Base-by-base conservation (phyloP, 2,113 vertebrate genomes). In the Eretmochelys imbricata region DNA sequence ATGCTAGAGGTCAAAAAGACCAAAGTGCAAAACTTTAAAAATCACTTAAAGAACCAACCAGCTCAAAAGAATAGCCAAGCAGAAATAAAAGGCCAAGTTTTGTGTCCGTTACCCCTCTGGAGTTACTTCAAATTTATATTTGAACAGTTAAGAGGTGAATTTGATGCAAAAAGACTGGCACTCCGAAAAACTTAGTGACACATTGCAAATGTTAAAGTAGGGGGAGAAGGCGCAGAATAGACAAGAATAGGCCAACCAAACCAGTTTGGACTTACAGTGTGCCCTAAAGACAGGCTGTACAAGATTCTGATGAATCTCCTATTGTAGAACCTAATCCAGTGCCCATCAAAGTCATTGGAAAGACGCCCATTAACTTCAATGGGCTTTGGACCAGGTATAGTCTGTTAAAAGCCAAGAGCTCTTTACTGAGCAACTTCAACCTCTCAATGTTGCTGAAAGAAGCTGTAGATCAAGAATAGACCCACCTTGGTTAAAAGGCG, bases 181-280 rank as follows among this genome's bases (percentile, higher is more conserved):
- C 65, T 69, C 8, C n/a, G 65, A 38, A n/a, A 69, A 38, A n/a
- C 17, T 5, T 19, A 5, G 8, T 69, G 17, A 69, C 4, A 4
- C 35, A 69, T 19, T 65, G 4, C 1, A 65, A 53, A 14, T 82
- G 89, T 80, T 85, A n/a, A 76, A 82, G 69, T 7, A 75, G 19
- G 10, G 81, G 1, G 0, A 31, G 6, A 35, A 69, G 65, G 17
- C 35, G 1, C 17, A 69, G 35, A n/a, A 19, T 35, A 35, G 31
- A 35, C 31, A 35, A 35, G 31, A 65, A 35, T 9, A 69, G 17
- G 17, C 35, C 65, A n/a, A n/a, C 17, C 62, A 69, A 69, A 69
- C 35, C 29, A 69, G 16, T 65, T 7, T n/a, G 62, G 31, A 65
- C 16, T 65, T n/a, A 65, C 11, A 5, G 62, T 65, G 14, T 65